These are phyloP conservation scores for Rhynchopsitta pachyrhyncha DNA, from an alignment of 2,113 vertebrate genomes.

Conservation along the genomic window DNA sequence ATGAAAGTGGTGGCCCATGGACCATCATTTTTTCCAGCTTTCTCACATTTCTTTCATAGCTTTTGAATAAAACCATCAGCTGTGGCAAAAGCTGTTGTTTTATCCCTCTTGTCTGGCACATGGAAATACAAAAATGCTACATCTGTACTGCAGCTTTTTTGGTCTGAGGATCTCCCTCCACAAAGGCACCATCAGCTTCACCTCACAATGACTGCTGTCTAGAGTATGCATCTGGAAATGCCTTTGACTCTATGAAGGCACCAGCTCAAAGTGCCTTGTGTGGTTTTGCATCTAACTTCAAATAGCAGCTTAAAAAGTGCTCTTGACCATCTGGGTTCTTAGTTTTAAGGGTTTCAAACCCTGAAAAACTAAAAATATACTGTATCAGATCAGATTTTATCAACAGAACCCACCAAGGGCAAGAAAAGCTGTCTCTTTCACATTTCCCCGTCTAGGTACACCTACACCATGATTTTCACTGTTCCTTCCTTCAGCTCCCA, in stretches of 20 bases:
- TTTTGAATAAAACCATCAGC: background rate
- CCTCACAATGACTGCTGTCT: background rate
- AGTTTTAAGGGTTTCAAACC: background rate
- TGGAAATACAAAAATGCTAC: background rate
- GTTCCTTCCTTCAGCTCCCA: background rate
- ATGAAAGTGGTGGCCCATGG: background rate
- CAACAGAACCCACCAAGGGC: background rate
- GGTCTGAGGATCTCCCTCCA: background rate
- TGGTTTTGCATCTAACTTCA: background rate
- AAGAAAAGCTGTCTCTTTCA: background rate
- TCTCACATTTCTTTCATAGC: background rate
- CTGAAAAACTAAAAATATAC: background rate
- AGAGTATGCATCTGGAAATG: background rate
- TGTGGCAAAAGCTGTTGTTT: background rate
- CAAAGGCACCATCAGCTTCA: background rate
- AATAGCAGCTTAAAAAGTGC: background rate
- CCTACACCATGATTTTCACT: background rate
- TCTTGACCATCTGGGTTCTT: background rate
- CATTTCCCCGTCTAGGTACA: background rate
- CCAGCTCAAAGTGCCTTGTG: background rate
- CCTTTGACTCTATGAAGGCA: background rate
- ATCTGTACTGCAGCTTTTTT: background rate
- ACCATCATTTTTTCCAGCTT: background rate
- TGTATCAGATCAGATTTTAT: background rate
- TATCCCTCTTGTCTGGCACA: background rate